Percentiles rank a stretch among this genome's conserved stretches.
Evolutionary conservation across 2,797 vertebrate species (phyloP).

Genomic region (Rallus crepitans): DNA sequence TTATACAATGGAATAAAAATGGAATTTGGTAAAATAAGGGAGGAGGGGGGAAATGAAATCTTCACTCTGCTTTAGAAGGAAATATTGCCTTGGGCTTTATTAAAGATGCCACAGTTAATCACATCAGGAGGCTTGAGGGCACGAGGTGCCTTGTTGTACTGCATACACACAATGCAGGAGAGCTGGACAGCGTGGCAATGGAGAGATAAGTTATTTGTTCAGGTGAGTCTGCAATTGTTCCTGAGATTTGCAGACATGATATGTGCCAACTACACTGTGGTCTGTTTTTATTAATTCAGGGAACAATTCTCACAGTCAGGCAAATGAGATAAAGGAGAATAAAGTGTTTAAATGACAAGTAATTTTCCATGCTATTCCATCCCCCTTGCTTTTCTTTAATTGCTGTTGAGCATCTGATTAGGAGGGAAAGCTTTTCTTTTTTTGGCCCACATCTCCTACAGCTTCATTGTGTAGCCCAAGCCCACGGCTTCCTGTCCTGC

Average conservation of each 20-base stretch:
- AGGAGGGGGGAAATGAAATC: neutral
- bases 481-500: fast-evolving
- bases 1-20: neutral
- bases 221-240: neutral
- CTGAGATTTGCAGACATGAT: neutral
- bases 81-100: neutral
- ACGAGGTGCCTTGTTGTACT: neutral
- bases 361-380: neutral
- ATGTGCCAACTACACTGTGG: neutral
- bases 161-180: neutral
- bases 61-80: neutral
- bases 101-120: conserved; percentile 6
- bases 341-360: neutral
- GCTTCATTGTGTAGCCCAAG: neutral
- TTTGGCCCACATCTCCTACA: neutral
- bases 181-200: neutral
- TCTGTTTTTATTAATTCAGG: neutral
- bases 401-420: neutral
- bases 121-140: neutral
- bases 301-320: neutral
- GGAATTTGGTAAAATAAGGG: conserved; percentile 20
- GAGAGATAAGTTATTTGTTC: neutral
- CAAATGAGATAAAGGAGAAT: neutral
- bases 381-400: neutral
- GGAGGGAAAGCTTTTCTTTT: neutral